Percentiles rank a stretch among this genome's conserved stretches.
phyloP scores from a whole-genome alignment of 1,140 invertebrate species.

The Musca domestica region DNA sequence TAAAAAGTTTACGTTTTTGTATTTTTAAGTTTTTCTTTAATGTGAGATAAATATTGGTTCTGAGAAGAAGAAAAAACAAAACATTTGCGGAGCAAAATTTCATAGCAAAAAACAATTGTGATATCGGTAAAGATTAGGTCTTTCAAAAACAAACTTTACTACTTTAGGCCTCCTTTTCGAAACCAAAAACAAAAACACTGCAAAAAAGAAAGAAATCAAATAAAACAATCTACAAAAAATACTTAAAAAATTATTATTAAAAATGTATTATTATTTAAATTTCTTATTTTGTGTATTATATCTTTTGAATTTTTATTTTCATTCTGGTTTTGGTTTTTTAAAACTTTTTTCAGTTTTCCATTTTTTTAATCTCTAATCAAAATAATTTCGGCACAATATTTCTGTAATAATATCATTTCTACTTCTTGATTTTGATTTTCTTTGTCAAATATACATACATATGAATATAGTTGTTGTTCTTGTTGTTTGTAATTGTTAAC shows the following conservation, averaged over 20 bases:
- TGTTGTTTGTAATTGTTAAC: slow-evolving; percentile 20
- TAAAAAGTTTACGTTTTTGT: not conserved
- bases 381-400: slow-evolving; percentile 15
- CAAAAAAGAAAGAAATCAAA: slow-evolving; percentile 12
- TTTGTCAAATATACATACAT: slow-evolving; percentile 11
- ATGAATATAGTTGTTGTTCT: slow-evolving; percentile 21
- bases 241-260: not conserved
- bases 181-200: not conserved
- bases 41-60: not conserved
- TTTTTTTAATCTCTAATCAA: not conserved
- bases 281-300: not conserved
- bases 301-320: not conserved
- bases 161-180: not conserved
- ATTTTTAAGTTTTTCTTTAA: too few species aligned
- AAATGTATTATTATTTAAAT: not conserved
- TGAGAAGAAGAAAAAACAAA: not conserved
- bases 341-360: too few species aligned
- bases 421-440: not conserved
- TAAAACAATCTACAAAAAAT: slow-evolving; percentile 1
- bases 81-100: not conserved
- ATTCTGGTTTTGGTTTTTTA: not conserved
- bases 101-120: not conserved
- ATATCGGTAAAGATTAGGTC: not conserved
- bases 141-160: not conserved
- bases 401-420: not conserved